Evolutionary conservation across 2,113 vertebrate species (phyloP).

Genomic region (Psophia crepitans): DNA sequence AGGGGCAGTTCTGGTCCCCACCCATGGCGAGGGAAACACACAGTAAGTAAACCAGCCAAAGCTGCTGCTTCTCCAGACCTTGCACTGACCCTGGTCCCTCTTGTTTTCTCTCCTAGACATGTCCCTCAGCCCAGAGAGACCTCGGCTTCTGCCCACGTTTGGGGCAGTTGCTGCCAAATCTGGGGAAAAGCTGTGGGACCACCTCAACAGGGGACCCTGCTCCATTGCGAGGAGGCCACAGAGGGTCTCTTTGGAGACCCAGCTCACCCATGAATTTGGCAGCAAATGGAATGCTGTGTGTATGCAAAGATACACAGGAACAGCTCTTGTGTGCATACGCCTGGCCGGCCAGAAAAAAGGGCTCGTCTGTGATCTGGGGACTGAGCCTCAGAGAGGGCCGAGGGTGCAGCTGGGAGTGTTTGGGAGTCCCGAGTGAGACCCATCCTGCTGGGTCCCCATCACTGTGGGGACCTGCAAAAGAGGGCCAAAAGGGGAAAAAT

Average conservation of each 20-base stretch:
- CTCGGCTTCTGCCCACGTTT: background rate
- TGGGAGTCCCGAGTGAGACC: background rate
- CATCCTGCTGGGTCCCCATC: background rate
- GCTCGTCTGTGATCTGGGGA: fast-evolving
- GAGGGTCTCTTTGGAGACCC: background rate
- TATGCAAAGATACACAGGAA: background rate
- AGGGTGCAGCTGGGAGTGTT: no score
- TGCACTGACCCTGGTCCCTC: background rate
- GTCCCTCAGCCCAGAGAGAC: background rate
- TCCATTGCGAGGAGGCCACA: background rate
- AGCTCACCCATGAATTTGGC: background rate
- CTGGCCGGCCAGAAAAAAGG: background rate
- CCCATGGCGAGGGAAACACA: background rate
- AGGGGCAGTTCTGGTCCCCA: background rate
- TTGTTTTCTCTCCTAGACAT: background rate
- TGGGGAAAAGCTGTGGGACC: background rate
- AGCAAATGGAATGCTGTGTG: background rate
- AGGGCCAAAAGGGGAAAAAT: background rate
- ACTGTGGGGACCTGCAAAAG: background rate
- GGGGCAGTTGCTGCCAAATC: background rate
- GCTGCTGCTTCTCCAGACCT: background rate
- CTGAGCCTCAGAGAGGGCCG: fast-evolving
- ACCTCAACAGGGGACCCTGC: fast-evolving
- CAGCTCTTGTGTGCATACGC: fast-evolving
- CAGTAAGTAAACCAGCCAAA: background rate